phyloP scores from a whole-genome alignment of 2,113 vertebrate species.

The Pitta sordida region DNA sequence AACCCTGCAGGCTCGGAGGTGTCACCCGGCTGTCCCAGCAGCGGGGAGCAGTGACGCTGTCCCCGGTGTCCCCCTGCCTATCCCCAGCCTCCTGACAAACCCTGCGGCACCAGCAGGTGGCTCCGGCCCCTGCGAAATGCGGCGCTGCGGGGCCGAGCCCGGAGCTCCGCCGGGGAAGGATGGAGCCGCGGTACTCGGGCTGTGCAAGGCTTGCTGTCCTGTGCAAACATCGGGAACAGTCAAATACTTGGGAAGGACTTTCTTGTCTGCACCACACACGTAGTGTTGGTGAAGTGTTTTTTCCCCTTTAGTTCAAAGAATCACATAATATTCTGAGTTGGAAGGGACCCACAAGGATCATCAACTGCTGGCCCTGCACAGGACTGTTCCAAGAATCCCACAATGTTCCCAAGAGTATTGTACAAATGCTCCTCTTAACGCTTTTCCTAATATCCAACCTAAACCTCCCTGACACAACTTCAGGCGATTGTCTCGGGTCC shows the following conservation, averaged over 20 bases:
- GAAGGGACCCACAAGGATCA: background rate
- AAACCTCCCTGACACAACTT: background rate
- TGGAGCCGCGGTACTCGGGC: too few relatives aligned
- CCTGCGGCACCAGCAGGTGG: conserved; percentile 7
- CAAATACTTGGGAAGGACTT: background rate
- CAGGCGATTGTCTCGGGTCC: background rate
- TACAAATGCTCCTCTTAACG: background rate
- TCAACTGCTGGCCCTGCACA: background rate
- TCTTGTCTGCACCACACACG: fast-evolving
- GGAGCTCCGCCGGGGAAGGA: background rate
- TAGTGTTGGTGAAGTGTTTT: background rate
- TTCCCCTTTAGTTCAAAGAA: background rate
- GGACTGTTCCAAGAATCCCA: background rate
- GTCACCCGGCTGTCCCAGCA: background rate
- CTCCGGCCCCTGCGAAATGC: background rate
- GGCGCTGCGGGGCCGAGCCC: background rate
- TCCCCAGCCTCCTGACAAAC: background rate
- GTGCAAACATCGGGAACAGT: background rate
- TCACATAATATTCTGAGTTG: background rate
- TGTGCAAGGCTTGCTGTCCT: too few relatives aligned
- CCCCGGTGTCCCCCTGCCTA: too few relatives aligned
- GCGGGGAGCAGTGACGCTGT: background rate
- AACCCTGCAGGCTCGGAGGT: background rate
- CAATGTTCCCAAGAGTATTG: background rate
- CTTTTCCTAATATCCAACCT: background rate